Percentiles rank a stretch among this genome's conserved stretches.
These are phyloP conservation scores for Pherbina coryleti DNA, from an alignment of 2,888 invertebrate genomes.

Conservation along the genomic window DNA sequence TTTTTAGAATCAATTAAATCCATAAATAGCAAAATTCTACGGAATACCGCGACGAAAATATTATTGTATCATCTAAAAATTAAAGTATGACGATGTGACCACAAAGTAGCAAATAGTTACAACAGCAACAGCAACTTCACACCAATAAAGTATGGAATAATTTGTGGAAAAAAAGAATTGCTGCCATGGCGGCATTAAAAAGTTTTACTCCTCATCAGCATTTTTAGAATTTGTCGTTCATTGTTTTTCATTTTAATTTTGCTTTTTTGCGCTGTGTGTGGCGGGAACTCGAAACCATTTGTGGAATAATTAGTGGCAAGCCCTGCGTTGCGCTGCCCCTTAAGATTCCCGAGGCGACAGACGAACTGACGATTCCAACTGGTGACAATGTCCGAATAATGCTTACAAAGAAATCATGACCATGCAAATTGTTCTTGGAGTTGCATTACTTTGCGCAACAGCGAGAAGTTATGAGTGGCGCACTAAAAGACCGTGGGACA, in stretches of 20 bases:
- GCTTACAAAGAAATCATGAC: conserved; percentile 14
- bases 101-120: too few species aligned
- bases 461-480: too few species aligned
- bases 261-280: background rate
- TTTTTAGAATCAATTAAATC: too few species aligned
- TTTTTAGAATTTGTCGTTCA: conserved; percentile 28
- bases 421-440: conserved; percentile 6
- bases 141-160: too few species aligned
- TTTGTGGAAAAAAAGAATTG: too few species aligned
- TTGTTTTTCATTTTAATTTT: conserved; percentile 17
- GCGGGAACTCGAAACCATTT: conserved; percentile 7
- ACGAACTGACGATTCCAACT: background rate
- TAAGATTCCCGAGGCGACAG: background rate
- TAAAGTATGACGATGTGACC: too few species aligned
- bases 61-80: too few species aligned
- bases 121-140: too few species aligned
- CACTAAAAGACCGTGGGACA: too few species aligned
- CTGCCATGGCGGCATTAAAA: background rate
- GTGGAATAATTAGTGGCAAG: conserved; percentile 16
- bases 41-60: too few species aligned
- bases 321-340: background rate
- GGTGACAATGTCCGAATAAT: conserved; percentile 8
- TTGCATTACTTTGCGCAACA: background rate
- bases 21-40: too few species aligned
- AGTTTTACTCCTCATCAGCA: conserved; percentile 26